Conservation (phyloP, 2,888 invertebrate species). For the Limnephilus marmoratus region DNA sequence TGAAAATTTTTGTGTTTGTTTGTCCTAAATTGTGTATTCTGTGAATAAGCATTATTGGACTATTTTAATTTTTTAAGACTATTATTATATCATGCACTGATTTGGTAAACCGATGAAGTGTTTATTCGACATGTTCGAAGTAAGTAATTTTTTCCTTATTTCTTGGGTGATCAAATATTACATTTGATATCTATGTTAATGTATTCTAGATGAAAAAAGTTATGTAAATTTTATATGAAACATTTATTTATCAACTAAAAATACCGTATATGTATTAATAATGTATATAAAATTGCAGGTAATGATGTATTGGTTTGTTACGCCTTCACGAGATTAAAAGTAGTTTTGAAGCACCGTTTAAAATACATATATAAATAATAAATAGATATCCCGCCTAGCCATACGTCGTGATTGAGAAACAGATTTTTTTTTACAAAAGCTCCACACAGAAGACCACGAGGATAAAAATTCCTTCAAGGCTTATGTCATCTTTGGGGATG, state of each 20-base stretch:
- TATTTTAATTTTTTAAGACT: background rate
- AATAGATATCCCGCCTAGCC: background rate
- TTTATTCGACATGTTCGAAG: too few species aligned
- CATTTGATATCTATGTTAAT: too few species aligned
- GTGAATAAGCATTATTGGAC: conserved; percentile 11
- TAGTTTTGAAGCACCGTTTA: background rate
- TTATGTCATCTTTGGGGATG: too few species aligned
- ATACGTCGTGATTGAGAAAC: background rate
- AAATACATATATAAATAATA: background rate
- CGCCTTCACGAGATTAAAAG: background rate
- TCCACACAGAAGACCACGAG: too few species aligned
- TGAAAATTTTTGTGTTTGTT: background rate
- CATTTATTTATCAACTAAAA: too few species aligned
- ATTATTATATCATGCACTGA: background rate
- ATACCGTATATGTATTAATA: background rate
- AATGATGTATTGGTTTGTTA: background rate
- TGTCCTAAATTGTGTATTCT: conserved; percentile 5
- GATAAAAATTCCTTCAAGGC: too few species aligned
- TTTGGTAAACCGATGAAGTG: background rate
- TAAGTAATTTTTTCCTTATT: too few species aligned
- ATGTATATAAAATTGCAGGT: too few species aligned
- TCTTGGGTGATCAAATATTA: too few species aligned
- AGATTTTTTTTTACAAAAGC: too few species aligned
- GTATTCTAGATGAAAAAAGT: too few species aligned
- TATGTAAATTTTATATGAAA: too few species aligned